Base-by-base conservation (phyloP, 2,797 vertebrate species). In the Galaxias olidus region DNA sequence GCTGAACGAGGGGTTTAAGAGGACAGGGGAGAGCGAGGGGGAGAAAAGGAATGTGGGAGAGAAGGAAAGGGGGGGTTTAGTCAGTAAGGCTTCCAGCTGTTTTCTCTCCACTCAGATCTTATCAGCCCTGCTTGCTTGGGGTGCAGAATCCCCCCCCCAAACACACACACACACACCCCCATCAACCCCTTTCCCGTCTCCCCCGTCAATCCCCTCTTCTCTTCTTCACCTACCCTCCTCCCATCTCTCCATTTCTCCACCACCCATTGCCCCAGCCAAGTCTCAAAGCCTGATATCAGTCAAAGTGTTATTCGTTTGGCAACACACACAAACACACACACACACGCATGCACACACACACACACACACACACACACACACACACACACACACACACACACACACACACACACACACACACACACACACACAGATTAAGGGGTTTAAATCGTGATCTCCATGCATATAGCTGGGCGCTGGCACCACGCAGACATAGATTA, bases 11-110 rank as follows among this genome's bases (percentile, higher is more conserved):
- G 49, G 41, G 65, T 6, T 44, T n/a, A 50, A 64, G 57, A 58
- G 72, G 73, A 55, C 68, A 9, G 48, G 30, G 12, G 20, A 11
- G 44, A 15, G 10, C 42, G 62, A 58, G 65, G 53, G 44, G 20
- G 59, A 71, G 61, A 63, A 53, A 65, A 84, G 82, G 87, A 87
- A 89, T 87, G 86, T 70, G 74, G 72, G 70, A 64, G 66, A 75
- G 77, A 75, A 67, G 18, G 82, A 75, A 70, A 49, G 69, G 70
- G 49, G 49, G 41, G 86, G 79, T 87, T 80, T 86, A 62, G 48
- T 58, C 67, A 69, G 74, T 79, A 84, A 87, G 84, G 61, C 74
- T 79, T 87, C 81, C 86, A 89, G 83, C 86, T 88, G 87, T 15
- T 76, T 61, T 79, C 70, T 61, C 79, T 79, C 77, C 80, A 73